A percentile compares a stretch with the other conserved stretches of the same genome.
phyloP scores from a whole-genome alignment of 2,888 invertebrate genomes.

The Frankliniella intonsa region DNA sequence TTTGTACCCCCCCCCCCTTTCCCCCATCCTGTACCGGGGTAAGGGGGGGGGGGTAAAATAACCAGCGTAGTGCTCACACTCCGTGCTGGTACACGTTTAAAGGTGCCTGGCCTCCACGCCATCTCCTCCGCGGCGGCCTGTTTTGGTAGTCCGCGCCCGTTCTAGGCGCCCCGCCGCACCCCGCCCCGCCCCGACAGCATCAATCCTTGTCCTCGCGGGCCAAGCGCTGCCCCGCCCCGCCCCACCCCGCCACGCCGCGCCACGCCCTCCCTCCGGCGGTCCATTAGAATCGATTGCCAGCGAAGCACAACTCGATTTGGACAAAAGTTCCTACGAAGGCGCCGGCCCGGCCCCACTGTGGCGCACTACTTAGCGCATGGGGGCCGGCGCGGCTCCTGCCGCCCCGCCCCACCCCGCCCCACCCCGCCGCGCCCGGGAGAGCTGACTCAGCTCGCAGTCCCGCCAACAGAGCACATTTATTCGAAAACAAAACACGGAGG shows the following conservation, averaged over 20 bases:
- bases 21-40: too few relatives aligned
- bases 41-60: too few relatives aligned
- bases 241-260: background rate
- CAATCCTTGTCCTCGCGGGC: background rate
- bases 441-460: background rate
- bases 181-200: background rate
- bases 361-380: slow-evolving; percentile 7
- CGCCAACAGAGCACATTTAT: background rate
- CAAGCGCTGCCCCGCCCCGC: background rate
- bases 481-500: slow-evolving; percentile 18
- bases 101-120: too few relatives aligned
- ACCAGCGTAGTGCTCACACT: too few relatives aligned
- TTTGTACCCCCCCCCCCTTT: too few relatives aligned
- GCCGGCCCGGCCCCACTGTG: background rate
- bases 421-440: background rate
- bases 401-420: background rate
- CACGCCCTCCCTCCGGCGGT: background rate
- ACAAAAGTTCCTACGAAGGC: background rate
- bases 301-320: slow-evolving; percentile 16
- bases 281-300: slow-evolving; percentile 19
- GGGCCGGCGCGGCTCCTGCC: background rate
- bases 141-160: background rate
- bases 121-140: background rate
- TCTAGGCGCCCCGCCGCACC: background rate
- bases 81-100: too few relatives aligned